Percentiles rank a stretch among this genome's conserved stretches.
phyloP scores from a whole-genome alignment of 2,888 invertebrate genomes.

The Anticlea derivata region DNA sequence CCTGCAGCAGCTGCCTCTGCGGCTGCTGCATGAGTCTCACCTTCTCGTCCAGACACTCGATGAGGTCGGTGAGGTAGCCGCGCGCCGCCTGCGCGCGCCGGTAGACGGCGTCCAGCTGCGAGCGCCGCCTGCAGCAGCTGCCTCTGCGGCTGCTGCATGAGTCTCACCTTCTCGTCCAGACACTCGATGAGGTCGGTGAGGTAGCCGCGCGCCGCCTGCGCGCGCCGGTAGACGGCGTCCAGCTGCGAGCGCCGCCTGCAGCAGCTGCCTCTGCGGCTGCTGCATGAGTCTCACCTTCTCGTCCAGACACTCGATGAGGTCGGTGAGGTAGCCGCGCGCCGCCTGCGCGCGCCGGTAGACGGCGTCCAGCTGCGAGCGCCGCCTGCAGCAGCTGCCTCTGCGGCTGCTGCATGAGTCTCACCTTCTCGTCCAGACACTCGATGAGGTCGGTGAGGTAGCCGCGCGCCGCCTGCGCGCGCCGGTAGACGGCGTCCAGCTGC shows the following conservation, averaged over 20 bases:
- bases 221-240: constrained; percentile 94
- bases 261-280: too few relatives aligned
- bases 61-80: constrained; percentile 97
- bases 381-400: constrained; percentile 40
- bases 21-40: too few relatives aligned
- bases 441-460: constrained; percentile 98
- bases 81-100: constrained; percentile 97
- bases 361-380: constrained; percentile 85
- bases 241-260: constrained; percentile 62
- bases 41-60: constrained; percentile 99
- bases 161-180: constrained; percentile 99
- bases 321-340: constrained; percentile 96
- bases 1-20: too few relatives aligned
- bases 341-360: constrained; percentile 98
- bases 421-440: constrained; percentile 99
- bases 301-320: constrained; percentile 98
- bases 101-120: too few relatives aligned
- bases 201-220: constrained; percentile 97
- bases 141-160: too few relatives aligned
- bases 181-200: constrained; percentile 98
- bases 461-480: constrained; percentile 97
- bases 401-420: too few relatives aligned
- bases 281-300: too few relatives aligned
- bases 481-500: constrained; percentile 63
- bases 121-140: too few relatives aligned